Evolutionary conservation across 2,888 invertebrate species (phyloP), one percentile per base, ranked within the genome.

Genomic region (Drosophila demipolita): DNA sequence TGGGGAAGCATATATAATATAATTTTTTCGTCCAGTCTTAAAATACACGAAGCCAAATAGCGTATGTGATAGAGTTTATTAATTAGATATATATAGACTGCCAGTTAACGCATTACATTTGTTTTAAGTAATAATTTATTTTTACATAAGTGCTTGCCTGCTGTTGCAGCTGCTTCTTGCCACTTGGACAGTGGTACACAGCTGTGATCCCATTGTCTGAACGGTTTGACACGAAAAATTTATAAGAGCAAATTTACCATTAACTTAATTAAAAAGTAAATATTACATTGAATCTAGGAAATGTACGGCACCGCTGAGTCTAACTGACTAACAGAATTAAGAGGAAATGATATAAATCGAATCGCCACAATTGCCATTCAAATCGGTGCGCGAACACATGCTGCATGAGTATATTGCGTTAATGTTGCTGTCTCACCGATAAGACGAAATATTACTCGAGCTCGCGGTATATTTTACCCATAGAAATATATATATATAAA

Each of bases 361-460:
- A 79, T 74, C 40, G 42, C 8, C 23, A 7, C 11, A 23, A 15
- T 67, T 68, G 75, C 40, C 77, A 80, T 80, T 84, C 86, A 61
- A 42, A 50, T 15, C 45, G 68, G 32, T 33, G 50, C 80, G 82
- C 59, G 5, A 57, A 52, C 54, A 63, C 77, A 61, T 67, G 75
- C 57, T 64, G 77, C 70, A 80, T 89, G 77, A 87, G 87, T 83
- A 68, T 75, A 59, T 64, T 81, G 71, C 71, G 63, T 77, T 77
- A 63, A 80, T 84, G 85, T 85, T 82, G 83, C 83, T 71, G 83
- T 86, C 83, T 87, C 83, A 83, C 78, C 75, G 75, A 82, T 75
- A 76, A 82, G 74, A 75, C 91, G 85, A 83, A 90, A 73, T 75
- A 90, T 91, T 92, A 90, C 92, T 92, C 92, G 92, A 92, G 92